Evolutionary conservation across 2,797 vertebrate species (phyloP).

Genomic region (Simalia tracyae): DNA sequence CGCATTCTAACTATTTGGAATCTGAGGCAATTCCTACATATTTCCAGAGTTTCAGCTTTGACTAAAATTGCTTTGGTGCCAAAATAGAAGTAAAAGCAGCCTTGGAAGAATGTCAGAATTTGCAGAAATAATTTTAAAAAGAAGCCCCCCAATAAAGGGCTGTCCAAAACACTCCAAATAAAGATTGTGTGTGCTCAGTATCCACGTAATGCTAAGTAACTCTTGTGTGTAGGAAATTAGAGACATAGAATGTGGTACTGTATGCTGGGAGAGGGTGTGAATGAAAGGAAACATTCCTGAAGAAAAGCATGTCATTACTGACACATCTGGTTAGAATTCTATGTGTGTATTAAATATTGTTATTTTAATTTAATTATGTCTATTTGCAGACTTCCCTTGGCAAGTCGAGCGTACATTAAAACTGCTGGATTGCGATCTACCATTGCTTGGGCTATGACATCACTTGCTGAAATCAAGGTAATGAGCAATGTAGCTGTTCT

Average conservation of each 20-base stretch:
- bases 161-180: neutral
- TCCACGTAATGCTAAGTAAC: neutral
- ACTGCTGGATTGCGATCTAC: constrained; percentile 87
- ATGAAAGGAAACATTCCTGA: neutral
- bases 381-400: constrained; percentile 81
- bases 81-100: neutral
- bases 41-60: neutral
- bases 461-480: constrained; percentile 86
- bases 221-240: neutral
- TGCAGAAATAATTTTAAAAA: neutral
- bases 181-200: no score
- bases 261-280: neutral
- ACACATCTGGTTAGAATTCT: neutral
- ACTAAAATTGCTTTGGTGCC: neutral
- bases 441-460: constrained; percentile 88
- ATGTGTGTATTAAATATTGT: neutral
- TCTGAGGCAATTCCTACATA: neutral
- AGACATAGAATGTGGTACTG: neutral
- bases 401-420: constrained; percentile 85
- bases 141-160: neutral
- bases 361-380: neutral
- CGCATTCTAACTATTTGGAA: neutral
- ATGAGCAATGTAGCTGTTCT: constrained; percentile 32
- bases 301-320: neutral
- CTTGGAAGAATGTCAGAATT: neutral